phyloP scores from a whole-genome alignment of 2,797 vertebrate genomes.

The Chelon labrosus region DNA sequence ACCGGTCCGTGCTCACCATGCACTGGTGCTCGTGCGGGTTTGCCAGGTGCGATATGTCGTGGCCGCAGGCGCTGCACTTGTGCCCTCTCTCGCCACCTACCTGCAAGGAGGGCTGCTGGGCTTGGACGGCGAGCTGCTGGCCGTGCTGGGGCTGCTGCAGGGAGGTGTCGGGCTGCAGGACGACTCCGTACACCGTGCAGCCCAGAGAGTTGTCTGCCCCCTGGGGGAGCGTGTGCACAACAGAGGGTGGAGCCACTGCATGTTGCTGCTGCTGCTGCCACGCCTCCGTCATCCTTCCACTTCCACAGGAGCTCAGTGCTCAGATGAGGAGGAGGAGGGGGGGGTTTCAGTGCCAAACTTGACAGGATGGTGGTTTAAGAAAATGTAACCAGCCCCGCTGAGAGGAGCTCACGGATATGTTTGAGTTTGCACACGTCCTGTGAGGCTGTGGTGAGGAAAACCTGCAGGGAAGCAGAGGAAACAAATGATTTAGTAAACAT shows the following conservation, averaged over 20 bases:
- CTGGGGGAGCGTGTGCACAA: slow-evolving; percentile 91
- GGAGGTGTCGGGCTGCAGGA: slow-evolving; percentile 90
- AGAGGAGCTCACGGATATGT: background rate
- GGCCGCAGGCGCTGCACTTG: slow-evolving; percentile 94
- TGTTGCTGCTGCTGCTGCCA: slow-evolving; percentile 91
- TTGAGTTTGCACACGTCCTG: slow-evolving; percentile 33
- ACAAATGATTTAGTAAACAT: slow-evolving; percentile 8
- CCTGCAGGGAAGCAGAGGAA: slow-evolving; percentile 39
- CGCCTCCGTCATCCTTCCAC: slow-evolving; percentile 88
- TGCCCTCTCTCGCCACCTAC: slow-evolving; percentile 89
- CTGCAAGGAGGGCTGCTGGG: slow-evolving; percentile 84
- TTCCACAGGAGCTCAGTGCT: slow-evolving; percentile 71
- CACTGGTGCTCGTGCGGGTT: slow-evolving; percentile 97
- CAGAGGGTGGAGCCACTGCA: slow-evolving; percentile 89
- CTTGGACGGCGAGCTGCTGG: slow-evolving; percentile 80
- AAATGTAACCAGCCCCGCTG: slow-evolving; percentile 4
- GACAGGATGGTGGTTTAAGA: slow-evolving; percentile 18
- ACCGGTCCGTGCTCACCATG: slow-evolving; percentile 94
- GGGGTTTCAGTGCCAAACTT: slow-evolving; percentile 24
- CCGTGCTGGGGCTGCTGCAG: slow-evolving; percentile 85
- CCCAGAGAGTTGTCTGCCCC: slow-evolving; percentile 90
- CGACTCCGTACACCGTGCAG: slow-evolving; percentile 94
- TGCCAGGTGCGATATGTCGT: slow-evolving; percentile 93
- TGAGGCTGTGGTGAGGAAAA: slow-evolving; percentile 13
- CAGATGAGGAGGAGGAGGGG: slow-evolving; percentile 8